Evolutionary conservation across 2,113 vertebrate genomes (phyloP).

Genomic region (Rhea americana): DNA sequence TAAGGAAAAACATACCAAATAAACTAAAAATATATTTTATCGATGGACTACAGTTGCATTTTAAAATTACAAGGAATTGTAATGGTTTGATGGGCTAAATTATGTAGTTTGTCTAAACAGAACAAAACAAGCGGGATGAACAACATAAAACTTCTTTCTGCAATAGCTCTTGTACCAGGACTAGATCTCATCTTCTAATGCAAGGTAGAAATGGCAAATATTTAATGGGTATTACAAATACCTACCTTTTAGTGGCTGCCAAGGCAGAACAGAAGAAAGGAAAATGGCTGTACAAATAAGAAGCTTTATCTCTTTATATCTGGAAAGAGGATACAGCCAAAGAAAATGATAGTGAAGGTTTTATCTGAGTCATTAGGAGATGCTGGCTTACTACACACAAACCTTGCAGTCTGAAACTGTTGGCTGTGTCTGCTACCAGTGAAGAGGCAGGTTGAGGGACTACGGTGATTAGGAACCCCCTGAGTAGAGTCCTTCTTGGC

Average conservation of each 20-base stretch:
- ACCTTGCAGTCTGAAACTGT: neutral
- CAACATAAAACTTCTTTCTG: slow-evolving; percentile 46
- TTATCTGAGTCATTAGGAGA: neutral
- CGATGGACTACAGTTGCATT: slow-evolving; percentile 2
- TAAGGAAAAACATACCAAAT: neutral
- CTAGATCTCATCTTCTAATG: slow-evolving; percentile 11
- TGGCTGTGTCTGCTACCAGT: neutral
- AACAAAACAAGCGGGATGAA: slow-evolving; percentile 57
- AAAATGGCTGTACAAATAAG: neutral
- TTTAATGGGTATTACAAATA: neutral
- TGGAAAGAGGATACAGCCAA: neutral
- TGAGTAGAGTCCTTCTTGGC: neutral
- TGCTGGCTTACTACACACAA: neutral
- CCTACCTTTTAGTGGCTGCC: neutral
- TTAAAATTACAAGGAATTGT: slow-evolving; percentile 41
- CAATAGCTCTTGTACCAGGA: slow-evolving; percentile 34
- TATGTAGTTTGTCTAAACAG: slow-evolving; percentile 24
- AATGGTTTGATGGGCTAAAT: slow-evolving; percentile 54
- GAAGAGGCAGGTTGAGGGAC: neutral
- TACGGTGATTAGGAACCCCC: neutral
- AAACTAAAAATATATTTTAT: slow-evolving; percentile 9
- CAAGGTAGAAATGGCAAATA: slow-evolving; percentile 16
- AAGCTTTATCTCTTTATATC: neutral
- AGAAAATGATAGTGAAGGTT: neutral
- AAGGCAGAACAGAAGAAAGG: neutral